Base-by-base conservation (phyloP, 2,113 vertebrate species). In the Orientallactaga bullata region DNA sequence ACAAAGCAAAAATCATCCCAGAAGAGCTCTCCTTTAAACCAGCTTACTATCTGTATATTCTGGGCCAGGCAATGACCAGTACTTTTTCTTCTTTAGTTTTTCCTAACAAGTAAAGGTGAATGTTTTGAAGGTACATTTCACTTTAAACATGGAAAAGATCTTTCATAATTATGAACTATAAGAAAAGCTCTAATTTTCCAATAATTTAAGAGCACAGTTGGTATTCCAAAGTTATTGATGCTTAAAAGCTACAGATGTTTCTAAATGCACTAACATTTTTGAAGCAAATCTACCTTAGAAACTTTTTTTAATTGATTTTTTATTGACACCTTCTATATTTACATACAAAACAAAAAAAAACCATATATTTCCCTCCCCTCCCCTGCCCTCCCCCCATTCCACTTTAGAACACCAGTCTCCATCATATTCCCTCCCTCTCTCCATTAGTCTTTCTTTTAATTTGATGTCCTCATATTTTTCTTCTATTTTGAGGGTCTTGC, bases 231-330 rank as follows among this genome's bases (percentile, higher is more conserved):
- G 73, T 86, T 61, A 47, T 94, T 95, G 15, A 26, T 94, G 93
- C n/a, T 68, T 71, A 92, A 18, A 18, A 51, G 92, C 88, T 94
- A 93, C 63, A 91, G 4, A 20, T 89, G 91, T 39, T 84, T 95
- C 87, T 96, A 87, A 92, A 18, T 96, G 97, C 96, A 95, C 85
- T 96, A 92, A 79, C 10, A 91, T 30, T 60, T 93, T 92, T 78
- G 68, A 95, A 95, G 78, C 28, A 89, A 84, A 93, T 95, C 94
- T 96, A 96, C 92, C 65, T 96, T 95, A n/a, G 61, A 84, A 86
- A 80, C 42, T n/a, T n/a, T n/a, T n/a, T n/a, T n/a, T n/a, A n/a
- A n/a, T n/a, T n/a, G n/a, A n/a, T n/a, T n/a, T n/a, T n/a, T n/a
- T n/a, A n/a, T n/a, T n/a, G n/a, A n/a, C n/a, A n/a, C n/a, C n/a